phyloP scores from a whole-genome alignment of 2,797 vertebrate species.

The Macrochelys suwanniensis region DNA sequence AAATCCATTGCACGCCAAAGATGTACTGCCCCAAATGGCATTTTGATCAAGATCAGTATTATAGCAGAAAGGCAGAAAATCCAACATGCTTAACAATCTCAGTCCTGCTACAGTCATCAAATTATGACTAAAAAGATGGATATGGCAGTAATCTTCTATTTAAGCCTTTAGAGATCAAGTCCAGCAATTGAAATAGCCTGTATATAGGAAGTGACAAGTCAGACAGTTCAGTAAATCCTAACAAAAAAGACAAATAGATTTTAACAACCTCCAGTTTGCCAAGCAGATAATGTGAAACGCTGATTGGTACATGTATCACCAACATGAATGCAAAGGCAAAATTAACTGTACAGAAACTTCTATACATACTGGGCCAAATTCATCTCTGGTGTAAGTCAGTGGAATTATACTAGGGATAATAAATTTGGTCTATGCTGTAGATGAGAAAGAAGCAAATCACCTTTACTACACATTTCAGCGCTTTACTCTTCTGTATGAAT shows the following conservation, averaged over 20 bases:
- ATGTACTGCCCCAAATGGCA: conserved; percentile 14
- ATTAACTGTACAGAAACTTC: neutral
- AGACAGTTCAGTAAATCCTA: neutral
- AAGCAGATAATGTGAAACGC: neutral
- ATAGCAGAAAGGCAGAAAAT: conserved; percentile 13
- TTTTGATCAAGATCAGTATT: conserved; percentile 22
- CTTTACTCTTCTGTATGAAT: conserved; percentile 39
- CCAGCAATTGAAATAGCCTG: neutral
- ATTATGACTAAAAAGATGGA: neutral
- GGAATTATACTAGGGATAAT: neutral
- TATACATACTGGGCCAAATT: neutral
- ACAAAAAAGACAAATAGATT: neutral
- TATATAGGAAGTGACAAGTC: neutral
- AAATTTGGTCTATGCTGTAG: neutral
- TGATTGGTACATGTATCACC: neutral
- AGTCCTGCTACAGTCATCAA: neutral
- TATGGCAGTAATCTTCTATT: conserved; percentile 8
- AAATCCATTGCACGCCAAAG: conserved; percentile 1
- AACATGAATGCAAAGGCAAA: neutral
- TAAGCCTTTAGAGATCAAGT: conserved; percentile 2
- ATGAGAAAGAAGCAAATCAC: neutral
- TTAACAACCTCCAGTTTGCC: neutral
- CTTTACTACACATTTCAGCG: neutral
- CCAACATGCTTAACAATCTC: neutral
- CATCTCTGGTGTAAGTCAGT: neutral